These are phyloP conservation scores for Prochilodus magdalenae DNA, from an alignment of 2,113 vertebrate species.

Conservation along the genomic window DNA sequence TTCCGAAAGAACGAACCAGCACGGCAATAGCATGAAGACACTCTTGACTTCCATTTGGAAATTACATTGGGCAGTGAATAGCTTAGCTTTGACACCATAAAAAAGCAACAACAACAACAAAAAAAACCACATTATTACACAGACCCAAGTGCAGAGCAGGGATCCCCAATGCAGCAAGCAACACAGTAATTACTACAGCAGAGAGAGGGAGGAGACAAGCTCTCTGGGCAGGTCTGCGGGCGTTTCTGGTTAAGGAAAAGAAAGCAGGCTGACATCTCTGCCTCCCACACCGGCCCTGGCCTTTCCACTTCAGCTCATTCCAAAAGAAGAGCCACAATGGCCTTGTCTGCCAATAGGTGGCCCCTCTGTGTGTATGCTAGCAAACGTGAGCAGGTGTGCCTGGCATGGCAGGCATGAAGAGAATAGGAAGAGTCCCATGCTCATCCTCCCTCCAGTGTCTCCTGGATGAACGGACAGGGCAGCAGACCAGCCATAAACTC, in stretches of 20 bases:
- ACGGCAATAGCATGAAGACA: too few relatives aligned
- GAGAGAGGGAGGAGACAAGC: slow-evolving; percentile 27
- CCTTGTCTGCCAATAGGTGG: slow-evolving; percentile 63
- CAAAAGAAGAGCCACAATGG: slow-evolving; percentile 72
- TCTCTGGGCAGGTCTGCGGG: neutral
- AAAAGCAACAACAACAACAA: too few relatives aligned
- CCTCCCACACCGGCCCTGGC: slow-evolving; percentile 60
- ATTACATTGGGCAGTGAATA: slow-evolving; percentile 31
- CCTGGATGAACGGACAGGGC: slow-evolving; percentile 41
- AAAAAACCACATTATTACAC: slow-evolving; percentile 22
- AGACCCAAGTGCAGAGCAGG: slow-evolving; percentile 35
- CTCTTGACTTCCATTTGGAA: slow-evolving; percentile 7
- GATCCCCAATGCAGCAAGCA: slow-evolving; percentile 43
- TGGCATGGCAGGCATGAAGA: slow-evolving; percentile 55
- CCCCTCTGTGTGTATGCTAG: slow-evolving; percentile 66
- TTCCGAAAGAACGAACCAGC: neutral
- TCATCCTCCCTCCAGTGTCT: slow-evolving; percentile 37
- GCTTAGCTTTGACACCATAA: slow-evolving; percentile 26
- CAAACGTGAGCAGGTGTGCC: slow-evolving; percentile 69
- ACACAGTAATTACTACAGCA: slow-evolving; percentile 49
- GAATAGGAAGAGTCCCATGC: slow-evolving; percentile 48
- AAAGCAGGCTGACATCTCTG: slow-evolving; percentile 59
- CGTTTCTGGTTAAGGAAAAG: slow-evolving; percentile 55
- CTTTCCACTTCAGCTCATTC: slow-evolving; percentile 74
- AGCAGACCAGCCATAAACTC: slow-evolving; percentile 35